Base-by-base conservation (phyloP, 2,797 vertebrate species). In the Anas flavirostris region DNA sequence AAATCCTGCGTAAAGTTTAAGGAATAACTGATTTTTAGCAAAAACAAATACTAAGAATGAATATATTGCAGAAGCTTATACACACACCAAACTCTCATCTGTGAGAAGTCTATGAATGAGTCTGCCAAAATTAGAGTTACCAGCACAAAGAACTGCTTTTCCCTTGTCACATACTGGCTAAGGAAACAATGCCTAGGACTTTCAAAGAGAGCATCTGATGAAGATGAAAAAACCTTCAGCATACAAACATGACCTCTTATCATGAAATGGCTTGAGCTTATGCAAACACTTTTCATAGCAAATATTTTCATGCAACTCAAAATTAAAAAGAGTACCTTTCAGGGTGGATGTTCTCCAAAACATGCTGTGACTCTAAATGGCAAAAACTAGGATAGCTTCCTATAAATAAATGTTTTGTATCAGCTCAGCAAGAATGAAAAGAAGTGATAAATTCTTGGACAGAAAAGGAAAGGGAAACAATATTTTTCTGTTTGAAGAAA, bases 381-480 rank as follows among this genome's bases (percentile, higher is more conserved):
- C 23, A 81, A 58, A 87, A 68, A 69, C 73, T 7, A 81, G 5
- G 46, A 80, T 9, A 56, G 43, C 44, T 55, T 92, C 60, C 56
- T 62, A n/a, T 48, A 67, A 78, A 0, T 16, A 79, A 46, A 39
- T 77, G 74, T 86, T 94, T 91, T 68, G 56, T 50, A 91, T 82
- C 16, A 70, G 12, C 78, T 93, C 72, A 92, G 82, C 76, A 81
- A 95, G 92, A 86, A 89, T 68, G 78, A 95, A 93, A 80, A 91
- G 80, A 96, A 69, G 53, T 43, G 66, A 74, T 84, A 95, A 78
- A 90, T 93, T 96, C 91, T 94, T 87, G 88, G 70, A 87, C 35
- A 88, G 85, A n/a, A 93, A 94, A 88, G 16, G 12, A 82, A 93
- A 89, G 23, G n/a, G 68, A 94, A 97, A 95, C 55, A 93, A 91